Evolutionary conservation across 2,113 vertebrate species (phyloP).

Genomic region (Dasypus novemcinctus): DNA sequence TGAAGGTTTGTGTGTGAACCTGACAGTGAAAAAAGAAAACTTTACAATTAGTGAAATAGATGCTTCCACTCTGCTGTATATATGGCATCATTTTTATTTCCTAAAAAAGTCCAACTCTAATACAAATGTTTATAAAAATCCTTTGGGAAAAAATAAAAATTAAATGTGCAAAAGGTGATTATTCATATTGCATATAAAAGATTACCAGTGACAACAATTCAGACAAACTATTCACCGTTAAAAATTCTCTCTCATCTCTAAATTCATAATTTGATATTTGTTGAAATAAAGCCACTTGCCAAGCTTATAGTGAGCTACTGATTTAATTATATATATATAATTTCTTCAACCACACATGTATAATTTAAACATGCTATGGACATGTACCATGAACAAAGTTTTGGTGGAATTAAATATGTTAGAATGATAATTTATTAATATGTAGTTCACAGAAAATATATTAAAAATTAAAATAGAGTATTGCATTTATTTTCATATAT

Average conservation of each 20-base stretch:
- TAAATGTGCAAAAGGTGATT: not conserved
- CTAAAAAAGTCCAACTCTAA: not conserved
- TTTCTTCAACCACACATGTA: not conserved
- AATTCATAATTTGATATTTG: not conserved
- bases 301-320: not conserved
- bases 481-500: conserved; percentile 10
- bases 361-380: not conserved
- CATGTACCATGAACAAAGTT: not conserved
- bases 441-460: not conserved
- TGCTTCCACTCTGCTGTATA: not conserved
- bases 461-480: not conserved
- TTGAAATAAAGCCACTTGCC: not conserved
- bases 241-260: not conserved
- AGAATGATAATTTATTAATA: not conserved
- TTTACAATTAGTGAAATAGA: not conserved
- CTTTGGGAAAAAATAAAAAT: not conserved
- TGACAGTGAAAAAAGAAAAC: not conserved
- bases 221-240: not conserved
- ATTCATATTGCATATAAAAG: not conserved
- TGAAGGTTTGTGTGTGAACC: not conserved
- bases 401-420: not conserved
- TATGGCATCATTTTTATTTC: not conserved
- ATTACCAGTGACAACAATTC: not conserved
- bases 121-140: conserved; percentile 5
- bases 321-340: not conserved